Conservation (phyloP, 2,113 vertebrate genomes). For the Apodemus sylvaticus region DNA sequence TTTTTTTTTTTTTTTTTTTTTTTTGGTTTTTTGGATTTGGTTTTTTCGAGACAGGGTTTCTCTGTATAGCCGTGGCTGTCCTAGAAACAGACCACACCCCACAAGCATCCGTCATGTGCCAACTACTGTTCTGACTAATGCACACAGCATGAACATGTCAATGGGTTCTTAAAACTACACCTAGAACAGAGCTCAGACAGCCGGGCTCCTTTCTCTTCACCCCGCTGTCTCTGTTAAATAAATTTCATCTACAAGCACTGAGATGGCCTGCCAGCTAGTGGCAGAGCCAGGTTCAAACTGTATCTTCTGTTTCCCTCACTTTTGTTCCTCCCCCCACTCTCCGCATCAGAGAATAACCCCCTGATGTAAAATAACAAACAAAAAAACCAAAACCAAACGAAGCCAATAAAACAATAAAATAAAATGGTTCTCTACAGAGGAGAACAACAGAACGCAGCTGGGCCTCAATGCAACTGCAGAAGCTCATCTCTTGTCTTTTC, state of each 20-base stretch:
- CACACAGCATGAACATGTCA: background rate
- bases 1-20: too few species aligned
- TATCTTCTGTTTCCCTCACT: background rate
- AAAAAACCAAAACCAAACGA: background rate
- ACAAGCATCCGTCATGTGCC: background rate
- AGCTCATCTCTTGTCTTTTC: background rate
- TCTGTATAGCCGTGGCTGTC: too few species aligned
- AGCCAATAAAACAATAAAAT: background rate
- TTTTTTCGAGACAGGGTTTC: too few species aligned
- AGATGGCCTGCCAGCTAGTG: background rate
- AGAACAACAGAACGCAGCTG: background rate
- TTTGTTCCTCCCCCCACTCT: background rate
- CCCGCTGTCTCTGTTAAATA: background rate
- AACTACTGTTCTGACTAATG: too few species aligned
- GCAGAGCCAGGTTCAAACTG: background rate
- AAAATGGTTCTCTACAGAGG: background rate
- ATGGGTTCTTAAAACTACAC: background rate
- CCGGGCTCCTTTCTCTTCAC: background rate
- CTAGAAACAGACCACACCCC: background rate
- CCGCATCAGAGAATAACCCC: background rate
- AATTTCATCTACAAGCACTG: background rate
- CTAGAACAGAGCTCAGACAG: background rate
- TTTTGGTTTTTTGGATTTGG: too few species aligned
- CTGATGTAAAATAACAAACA: background rate
- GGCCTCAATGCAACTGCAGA: background rate